Evolutionary conservation across 2,113 vertebrate species (phyloP), one percentile per base, ranked within the genome.

Genomic region (Tor tambroides): DNA sequence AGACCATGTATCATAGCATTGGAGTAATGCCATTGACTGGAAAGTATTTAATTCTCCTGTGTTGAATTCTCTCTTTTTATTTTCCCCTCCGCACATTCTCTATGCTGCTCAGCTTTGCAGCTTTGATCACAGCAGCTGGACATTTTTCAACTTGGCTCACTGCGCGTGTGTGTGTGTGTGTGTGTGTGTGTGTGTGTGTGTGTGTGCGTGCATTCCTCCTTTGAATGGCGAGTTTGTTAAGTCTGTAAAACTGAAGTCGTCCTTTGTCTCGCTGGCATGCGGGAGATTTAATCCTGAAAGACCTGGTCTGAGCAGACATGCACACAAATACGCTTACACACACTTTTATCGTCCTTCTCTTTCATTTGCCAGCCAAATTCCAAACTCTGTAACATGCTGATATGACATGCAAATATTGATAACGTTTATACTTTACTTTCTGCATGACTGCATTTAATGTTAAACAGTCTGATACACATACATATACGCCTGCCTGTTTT

Each of bases 181-280:
- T 32, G 32, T 76, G 79, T 17, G 71, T 76, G 79, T 17, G 71
- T 32, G 32, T 32, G 32, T 71, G 83, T 14, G 46, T 54, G 76
- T 59, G 71, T 12, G 71, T 5, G 21, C 23, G 75, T 30, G 26
- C 87, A 89, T 89, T 89, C 85, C 83, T 86, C 23, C 49, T 74
- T 51, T 91, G 88, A 91, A 90, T 90, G 81, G 91, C 59, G 80
- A 82, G 87, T 88, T 89, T 91, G 89, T 90, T 89, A 90, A 89
- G 84, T 84, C 91, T 67, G 49, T 74, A 86, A 80, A 71, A 89
- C 85, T 89, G 80, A 89, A 89, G 86, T 85, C 32, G 8, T 86
- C 81, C 84, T 90, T 91, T 90, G 91, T 90, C 54, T 85, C 78
- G 72, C 21, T 86, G 72, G 41, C 72, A 71, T 88, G 89, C 61